Evolutionary conservation across 2,797 vertebrate species (phyloP).

Genomic region (Falco cherrug): DNA sequence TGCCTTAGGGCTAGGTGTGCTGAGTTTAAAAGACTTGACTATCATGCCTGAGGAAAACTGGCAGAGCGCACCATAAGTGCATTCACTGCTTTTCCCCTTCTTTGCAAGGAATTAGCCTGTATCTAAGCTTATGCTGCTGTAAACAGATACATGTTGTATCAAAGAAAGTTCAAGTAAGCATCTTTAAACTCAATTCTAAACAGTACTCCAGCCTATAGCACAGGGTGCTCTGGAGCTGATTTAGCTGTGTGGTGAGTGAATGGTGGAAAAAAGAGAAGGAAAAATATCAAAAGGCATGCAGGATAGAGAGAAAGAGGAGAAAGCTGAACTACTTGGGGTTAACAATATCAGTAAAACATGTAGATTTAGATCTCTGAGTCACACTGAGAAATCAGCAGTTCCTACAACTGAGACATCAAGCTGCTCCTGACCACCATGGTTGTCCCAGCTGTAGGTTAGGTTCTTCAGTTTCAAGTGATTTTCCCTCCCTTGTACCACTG

Average conservation of each 20-base stretch:
- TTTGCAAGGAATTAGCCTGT: not conserved
- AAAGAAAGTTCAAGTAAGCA: not conserved
- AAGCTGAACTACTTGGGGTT: not conserved
- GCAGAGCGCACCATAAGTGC: not conserved
- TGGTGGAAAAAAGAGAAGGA: not conserved
- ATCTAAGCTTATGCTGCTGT: not conserved
- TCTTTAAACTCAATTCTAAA: not conserved
- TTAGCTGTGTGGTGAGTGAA: not conserved
- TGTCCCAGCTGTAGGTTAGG: not conserved
- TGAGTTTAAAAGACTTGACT: not conserved
- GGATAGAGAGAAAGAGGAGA: not conserved
- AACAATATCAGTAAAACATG: not conserved
- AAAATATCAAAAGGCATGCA: not conserved
- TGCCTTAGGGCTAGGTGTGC: not conserved
- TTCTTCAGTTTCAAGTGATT: not conserved
- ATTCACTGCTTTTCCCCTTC: not conserved
- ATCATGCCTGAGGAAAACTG: not conserved
- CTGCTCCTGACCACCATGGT: not conserved
- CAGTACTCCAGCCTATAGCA: not conserved
- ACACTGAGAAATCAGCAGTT: not conserved
- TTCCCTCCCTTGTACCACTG: not conserved
- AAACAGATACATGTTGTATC: rapidly evolving
- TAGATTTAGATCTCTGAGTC: not conserved
- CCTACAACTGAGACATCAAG: not conserved
- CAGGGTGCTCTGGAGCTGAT: not conserved